Evolutionary conservation across 2,888 invertebrate species (phyloP).

Genomic region (Camptogramma bilineatum): DNA sequence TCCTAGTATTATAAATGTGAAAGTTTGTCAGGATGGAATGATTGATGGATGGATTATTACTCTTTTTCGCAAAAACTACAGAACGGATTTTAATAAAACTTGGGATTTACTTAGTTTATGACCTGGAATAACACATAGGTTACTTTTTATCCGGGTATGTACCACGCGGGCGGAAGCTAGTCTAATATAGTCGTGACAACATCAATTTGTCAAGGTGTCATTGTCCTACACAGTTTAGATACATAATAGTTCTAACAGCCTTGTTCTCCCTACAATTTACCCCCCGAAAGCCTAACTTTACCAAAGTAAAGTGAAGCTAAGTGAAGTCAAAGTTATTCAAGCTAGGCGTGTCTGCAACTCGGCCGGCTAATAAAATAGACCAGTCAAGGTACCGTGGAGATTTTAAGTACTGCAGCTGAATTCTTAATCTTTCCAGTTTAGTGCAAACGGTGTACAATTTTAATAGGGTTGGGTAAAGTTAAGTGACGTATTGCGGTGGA

Average conservation of each 20-base stretch:
- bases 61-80: no score
- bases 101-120: no score
- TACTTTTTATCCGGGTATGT: no score
- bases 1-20: no score
- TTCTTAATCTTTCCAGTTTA: conserved; percentile 29
- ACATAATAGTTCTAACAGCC: not conserved
- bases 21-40: no score
- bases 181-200: no score
- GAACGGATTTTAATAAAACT: no score
- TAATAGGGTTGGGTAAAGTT: not conserved
- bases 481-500: not conserved
- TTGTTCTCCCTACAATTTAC: conserved; percentile 17
- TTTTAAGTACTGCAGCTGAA: conserved; percentile 38
- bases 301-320: conserved; percentile 26
- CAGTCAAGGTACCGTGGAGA: conserved; percentile 29
- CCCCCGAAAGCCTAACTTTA: conserved; percentile 4
- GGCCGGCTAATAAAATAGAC: conserved; percentile 40
- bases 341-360: conserved; percentile 34
- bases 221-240: not conserved
- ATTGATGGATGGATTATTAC: no score
- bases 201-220: not conserved
- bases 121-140: no score
- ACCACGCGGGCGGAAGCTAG: no score
- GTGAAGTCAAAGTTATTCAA: conserved; percentile 30
- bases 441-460: conserved; percentile 9